Conservation (phyloP, 2,888 invertebrate genomes). For the Scaptomyza polygonia region DNA sequence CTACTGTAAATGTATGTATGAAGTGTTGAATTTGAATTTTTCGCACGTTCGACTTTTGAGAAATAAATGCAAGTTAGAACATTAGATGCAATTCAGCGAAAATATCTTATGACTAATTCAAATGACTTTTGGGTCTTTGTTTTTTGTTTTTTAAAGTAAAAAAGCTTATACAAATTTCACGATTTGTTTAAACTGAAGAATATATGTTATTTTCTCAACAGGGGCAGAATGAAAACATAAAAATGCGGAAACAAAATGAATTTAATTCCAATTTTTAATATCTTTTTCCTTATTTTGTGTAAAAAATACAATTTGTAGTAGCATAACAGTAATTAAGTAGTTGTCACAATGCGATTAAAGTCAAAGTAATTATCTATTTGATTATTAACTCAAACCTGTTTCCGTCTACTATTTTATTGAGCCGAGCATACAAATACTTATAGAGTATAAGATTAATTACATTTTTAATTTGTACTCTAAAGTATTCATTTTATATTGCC, state of each 20-base stretch:
- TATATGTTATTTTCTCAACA: too few relatives aligned
- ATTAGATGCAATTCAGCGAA: constrained; percentile 2
- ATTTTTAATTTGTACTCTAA: too few relatives aligned
- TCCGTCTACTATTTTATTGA: not conserved
- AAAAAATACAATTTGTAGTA: not conserved
- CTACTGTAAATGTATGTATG: not conserved
- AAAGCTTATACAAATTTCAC: not conserved
- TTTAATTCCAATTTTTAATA: too few relatives aligned
- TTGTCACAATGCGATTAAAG: not conserved
- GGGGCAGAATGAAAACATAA: too few relatives aligned
- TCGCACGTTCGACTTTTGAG: constrained; percentile 24
- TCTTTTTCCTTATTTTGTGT: not conserved
- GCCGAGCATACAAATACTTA: not conserved
- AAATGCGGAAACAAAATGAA: too few relatives aligned
- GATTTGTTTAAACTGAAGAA: too few relatives aligned
- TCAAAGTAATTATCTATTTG: not conserved
- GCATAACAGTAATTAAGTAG: not conserved
- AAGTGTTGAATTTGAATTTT: constrained; percentile 17
- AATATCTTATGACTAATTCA: constrained; percentile 1
- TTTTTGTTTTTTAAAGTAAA: too few relatives aligned
- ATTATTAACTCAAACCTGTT: not conserved
- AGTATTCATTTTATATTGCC: not conserved
- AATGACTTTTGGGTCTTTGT: not conserved
- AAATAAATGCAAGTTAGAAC: constrained; percentile 40
- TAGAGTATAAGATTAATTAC: too few relatives aligned